Evolutionary conservation across 1,140 invertebrate species (phyloP), one percentile per base, ranked within the genome.

Genomic region (Orchesella cincta): DNA sequence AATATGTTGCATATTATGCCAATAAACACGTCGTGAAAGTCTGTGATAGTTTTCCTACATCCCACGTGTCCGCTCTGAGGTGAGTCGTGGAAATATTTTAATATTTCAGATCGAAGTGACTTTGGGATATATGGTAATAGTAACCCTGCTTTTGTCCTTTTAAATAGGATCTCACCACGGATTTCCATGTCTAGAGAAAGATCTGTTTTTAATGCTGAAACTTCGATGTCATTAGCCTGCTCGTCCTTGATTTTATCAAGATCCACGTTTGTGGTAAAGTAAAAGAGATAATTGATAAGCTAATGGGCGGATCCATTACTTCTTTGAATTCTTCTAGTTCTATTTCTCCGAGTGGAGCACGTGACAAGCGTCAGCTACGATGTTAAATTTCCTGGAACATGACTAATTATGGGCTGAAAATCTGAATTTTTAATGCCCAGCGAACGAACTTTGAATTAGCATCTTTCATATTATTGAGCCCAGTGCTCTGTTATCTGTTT

Each of bases 1-100:
- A 67, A 78, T 78, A 57, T n/a, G n/a, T 78, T 74, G 51, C 51
- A 78, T 74, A 1, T 26, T 33, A 51, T 46, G 33, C 76, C 77
- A 78, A 31, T 23, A 75, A 1, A 75, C 64, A 34, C 73, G 34
- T 5, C 39, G 3, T 29, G 70, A n/a, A 12, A 78, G 36, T 28
- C 39, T 28, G 16, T 20, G 16, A 75, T 75, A 1, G 74, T 75
- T 72, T 80, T 80, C 16, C 54, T 20, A 28, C 26, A 51, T 1
- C 79, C 79, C 16, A 75, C 14, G 54, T 80, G 76, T 12, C 78
- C 75, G n/a, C 23, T 3, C 1, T 23, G 26, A 51, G 62, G 33
- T 52, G 8, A 36, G 26, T 46, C 29, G 64, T 80, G 76, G 35
- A 72, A 76, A 26, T 29, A 29, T 16, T 75, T 26, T n/a, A 78